phyloP scores from a whole-genome alignment of 2,797 vertebrate genomes.

The Amazona finschi region DNA sequence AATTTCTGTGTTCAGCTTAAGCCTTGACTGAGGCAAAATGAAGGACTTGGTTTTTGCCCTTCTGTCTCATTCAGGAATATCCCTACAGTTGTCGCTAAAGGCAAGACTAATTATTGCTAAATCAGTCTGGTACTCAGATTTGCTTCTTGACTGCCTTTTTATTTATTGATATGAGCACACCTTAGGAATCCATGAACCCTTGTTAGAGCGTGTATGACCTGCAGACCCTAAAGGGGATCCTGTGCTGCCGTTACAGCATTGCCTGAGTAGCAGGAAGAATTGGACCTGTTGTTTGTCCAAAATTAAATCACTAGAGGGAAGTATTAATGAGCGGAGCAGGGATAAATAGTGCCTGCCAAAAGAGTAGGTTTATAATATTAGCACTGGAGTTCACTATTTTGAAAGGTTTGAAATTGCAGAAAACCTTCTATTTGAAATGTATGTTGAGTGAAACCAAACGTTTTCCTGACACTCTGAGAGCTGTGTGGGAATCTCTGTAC shows the following conservation, averaged over 20 bases:
- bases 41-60: neutral
- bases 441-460: neutral
- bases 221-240: neutral
- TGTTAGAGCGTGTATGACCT: neutral
- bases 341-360: neutral
- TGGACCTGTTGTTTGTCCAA: neutral
- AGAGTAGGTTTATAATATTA: neutral
- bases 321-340: neutral
- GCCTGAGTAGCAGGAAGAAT: neutral
- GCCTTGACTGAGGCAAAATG: neutral
- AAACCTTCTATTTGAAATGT: neutral
- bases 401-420: neutral
- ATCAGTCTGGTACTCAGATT: neutral
- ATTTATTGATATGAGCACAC: neutral
- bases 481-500: neutral
- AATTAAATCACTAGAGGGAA: neutral
- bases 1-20: neutral
- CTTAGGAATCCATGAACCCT: neutral
- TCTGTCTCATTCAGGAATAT: neutral
- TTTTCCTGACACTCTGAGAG: neutral
- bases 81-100: neutral
- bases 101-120: neutral
- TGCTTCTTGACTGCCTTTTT: neutral
- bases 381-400: neutral
- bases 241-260: neutral